These are phyloP conservation scores for Embiotoca jacksoni DNA, from an alignment of 2,113 vertebrate species.

Conservation along the genomic window DNA sequence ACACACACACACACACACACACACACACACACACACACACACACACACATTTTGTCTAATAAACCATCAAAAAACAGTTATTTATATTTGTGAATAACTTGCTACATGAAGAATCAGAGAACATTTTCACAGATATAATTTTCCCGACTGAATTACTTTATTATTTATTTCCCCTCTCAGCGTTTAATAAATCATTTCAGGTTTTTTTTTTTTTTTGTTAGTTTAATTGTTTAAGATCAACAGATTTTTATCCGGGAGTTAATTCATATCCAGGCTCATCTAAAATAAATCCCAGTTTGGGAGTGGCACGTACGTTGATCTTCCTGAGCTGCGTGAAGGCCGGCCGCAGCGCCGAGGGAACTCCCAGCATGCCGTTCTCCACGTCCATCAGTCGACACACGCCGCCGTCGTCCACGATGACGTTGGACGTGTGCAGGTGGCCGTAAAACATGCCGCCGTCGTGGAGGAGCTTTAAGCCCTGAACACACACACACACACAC, in stretches of 20 bases:
- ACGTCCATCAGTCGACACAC: slow-evolving; percentile 92
- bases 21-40: background rate
- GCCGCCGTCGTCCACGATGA: slow-evolving; percentile 91
- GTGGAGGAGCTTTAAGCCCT: slow-evolving; percentile 94
- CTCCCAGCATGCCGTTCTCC: slow-evolving; percentile 94
- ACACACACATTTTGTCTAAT: background rate
- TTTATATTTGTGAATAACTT: too few relatives aligned
- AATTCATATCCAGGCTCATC: too few relatives aligned
- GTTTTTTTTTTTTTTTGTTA: too few relatives aligned
- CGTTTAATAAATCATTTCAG: too few relatives aligned
- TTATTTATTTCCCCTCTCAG: too few relatives aligned
- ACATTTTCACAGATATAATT: too few relatives aligned
- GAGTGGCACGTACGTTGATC: slow-evolving; percentile 88
- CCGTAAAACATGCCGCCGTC: slow-evolving; percentile 93
- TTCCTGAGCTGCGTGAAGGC: slow-evolving; percentile 93
- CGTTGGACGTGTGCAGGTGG: slow-evolving; percentile 93
- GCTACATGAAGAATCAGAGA: too few relatives aligned
- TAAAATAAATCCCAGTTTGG: too few relatives aligned
- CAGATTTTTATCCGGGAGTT: too few relatives aligned
- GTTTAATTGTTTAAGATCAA: too few relatives aligned
- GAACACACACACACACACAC: slow-evolving; percentile 1
- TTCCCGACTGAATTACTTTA: too few relatives aligned
- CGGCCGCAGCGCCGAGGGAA: slow-evolving; percentile 91
- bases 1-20: background rate
- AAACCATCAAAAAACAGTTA: slow-evolving; percentile 7